Evolutionary conservation across 2,888 invertebrate species (phyloP).

Genomic region (Stratiomys singularior): DNA sequence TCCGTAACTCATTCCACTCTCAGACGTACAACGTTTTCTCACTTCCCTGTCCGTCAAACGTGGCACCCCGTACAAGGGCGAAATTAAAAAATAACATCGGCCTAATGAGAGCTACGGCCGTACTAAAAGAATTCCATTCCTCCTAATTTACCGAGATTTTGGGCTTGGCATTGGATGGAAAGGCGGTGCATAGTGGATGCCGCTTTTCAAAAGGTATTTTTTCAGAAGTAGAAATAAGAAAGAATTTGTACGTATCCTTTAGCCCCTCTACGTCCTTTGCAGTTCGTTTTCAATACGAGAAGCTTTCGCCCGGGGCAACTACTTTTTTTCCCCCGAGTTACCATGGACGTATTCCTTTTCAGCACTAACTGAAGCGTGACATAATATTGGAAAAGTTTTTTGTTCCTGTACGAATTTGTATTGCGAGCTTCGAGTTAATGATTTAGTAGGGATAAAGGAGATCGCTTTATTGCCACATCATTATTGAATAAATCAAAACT

Average conservation of each 20-base stretch:
- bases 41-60: slow-evolving; percentile 3
- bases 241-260: neutral
- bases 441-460: no score
- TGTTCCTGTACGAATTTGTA: no score
- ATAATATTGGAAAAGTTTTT: neutral
- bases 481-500: no score
- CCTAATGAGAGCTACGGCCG: slow-evolving; percentile 47
- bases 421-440: no score
- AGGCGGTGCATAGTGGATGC: neutral
- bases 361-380: neutral
- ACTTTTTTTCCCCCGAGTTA: slow-evolving; percentile 35
- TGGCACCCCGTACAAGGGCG: slow-evolving; percentile 17
- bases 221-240: slow-evolving; percentile 31
- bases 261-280: neutral
- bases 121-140: slow-evolving; percentile 47
- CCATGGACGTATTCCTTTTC: slow-evolving; percentile 34
- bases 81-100: slow-evolving; percentile 52
- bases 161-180: slow-evolving; percentile 11
- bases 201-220: slow-evolving; percentile 24
- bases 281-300: slow-evolving; percentile 22
- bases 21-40: slow-evolving; percentile 29
- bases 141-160: slow-evolving; percentile 45
- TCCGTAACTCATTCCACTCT: neutral
- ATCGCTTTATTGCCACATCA: no score
- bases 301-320: slow-evolving; percentile 19